Evolutionary conservation across 2,113 vertebrate species (phyloP), one percentile per base, ranked within the genome.

Genomic region (Colossoma macropomum): DNA sequence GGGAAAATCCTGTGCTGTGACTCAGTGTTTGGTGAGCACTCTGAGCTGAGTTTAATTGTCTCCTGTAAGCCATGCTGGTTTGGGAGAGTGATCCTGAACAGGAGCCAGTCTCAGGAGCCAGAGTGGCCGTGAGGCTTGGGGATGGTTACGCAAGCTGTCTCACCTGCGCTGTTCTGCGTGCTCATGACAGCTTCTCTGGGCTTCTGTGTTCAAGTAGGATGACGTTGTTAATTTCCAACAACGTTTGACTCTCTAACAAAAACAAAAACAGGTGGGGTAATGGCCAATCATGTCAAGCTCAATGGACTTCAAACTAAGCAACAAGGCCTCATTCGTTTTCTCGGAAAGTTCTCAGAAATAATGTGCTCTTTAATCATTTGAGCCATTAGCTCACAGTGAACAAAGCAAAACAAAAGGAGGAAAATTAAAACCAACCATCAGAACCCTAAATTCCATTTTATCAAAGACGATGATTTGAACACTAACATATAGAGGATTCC

Each of bases 181-280:
- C 65, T 48, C 34, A 60, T 10, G 65, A 62, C 66, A 77, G 52
- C 62, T 77, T 27, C 52, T 45, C 38, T 28, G 56, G 65, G 48
- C 69, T 12, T 77, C 73, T 28, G 63, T 71, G 34, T 75, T 71
- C 45, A 72, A 54, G 77, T 21, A 30, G 59, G 45, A 54, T 48
- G 11, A 4, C 15, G 62, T n/a, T n/a, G 62, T 80, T 79, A 83
- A 68, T 25, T 76, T 86, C 25, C 38, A 30, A 32, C 59, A 28
- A n/a, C 28, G 27, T 65, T 63, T 50, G 80, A 81, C 34, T 32
- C 38, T 30, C 30, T 50, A n/a, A n/a, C 25, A 16, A 52, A 78
- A 21, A 68, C 71, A 65, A 66, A 66, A 28, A 50, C 77, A 34
- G 62, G 28, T 41, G 45, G 25, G 50, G 50, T 2, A 11, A n/a